Evolutionary conservation across 2,888 invertebrate species (phyloP).

Genomic region (Eudasyphora cyanicolor): DNA sequence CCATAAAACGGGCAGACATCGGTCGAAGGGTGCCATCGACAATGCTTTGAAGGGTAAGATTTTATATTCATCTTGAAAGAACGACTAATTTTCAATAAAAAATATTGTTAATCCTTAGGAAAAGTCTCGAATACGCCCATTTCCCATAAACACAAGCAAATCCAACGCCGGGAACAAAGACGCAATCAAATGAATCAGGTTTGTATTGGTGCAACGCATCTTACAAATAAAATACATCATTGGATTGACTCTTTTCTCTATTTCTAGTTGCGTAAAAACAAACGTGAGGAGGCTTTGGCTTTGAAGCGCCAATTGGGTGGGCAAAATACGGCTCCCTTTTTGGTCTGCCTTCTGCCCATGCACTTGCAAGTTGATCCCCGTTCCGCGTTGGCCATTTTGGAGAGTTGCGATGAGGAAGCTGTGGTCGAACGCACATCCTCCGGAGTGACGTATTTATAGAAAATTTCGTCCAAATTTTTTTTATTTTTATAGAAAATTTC

Average conservation of each 20-base stretch:
- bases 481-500: no score
- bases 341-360: constrained; percentile 87
- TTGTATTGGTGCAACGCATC: not conserved
- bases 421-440: constrained; percentile 83
- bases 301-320: constrained; percentile 91
- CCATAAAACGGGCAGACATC: constrained; percentile 95
- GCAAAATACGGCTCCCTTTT: constrained; percentile 86
- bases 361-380: constrained; percentile 85
- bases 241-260: not conserved
- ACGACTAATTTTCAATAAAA: not conserved
- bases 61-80: constrained; percentile 15
- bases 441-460: constrained; percentile 88
- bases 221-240: not conserved
- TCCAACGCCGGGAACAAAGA: constrained; percentile 87
- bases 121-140: constrained; percentile 86
- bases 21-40: constrained; percentile 93
- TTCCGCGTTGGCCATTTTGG: constrained; percentile 85
- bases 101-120: constrained; percentile 81
- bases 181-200: constrained; percentile 86
- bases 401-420: constrained; percentile 87
- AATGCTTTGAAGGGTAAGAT: constrained; percentile 88
- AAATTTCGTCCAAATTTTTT: no score
- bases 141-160: constrained; percentile 85
- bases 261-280: constrained; percentile 87
- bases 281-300: constrained; percentile 89